Conservation (phyloP, 2,888 invertebrate genomes). For the Plebejus anna region DNA sequence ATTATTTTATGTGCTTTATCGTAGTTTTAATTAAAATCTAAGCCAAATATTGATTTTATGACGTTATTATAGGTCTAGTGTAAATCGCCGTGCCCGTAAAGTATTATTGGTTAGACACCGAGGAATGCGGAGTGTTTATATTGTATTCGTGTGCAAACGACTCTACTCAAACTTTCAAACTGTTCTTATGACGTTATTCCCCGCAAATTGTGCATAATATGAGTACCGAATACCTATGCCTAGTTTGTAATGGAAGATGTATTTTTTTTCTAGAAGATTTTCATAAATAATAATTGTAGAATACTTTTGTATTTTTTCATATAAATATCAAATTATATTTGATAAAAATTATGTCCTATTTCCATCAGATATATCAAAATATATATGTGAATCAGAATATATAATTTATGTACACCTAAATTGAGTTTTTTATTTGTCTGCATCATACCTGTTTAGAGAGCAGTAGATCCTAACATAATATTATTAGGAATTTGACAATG, state of each 20-base stretch:
- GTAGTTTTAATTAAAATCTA: conserved; percentile 77
- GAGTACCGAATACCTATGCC: conserved; percentile 59
- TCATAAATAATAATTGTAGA: conserved; percentile 65
- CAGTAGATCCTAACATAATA: not conserved
- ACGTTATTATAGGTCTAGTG: conserved; percentile 65
- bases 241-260: conserved; percentile 60
- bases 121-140: conserved; percentile 71
- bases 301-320: conserved; percentile 79
- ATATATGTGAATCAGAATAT: conserved; percentile 72
- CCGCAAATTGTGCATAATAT: conserved; percentile 71
- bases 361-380: conserved; percentile 62
- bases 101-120: conserved; percentile 68
- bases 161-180: conserved; percentile 43
- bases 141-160: conserved; percentile 48
- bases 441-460: not conserved
- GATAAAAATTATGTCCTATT: conserved; percentile 62
- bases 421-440: conserved; percentile 51
- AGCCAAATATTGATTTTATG: conserved; percentile 79
- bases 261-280: conserved; percentile 71
- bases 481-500: too few relatives aligned
- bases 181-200: conserved; percentile 52
- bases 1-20: conserved; percentile 77
- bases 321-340: conserved; percentile 59
- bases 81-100: conserved; percentile 66
- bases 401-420: conserved; percentile 73